phyloP scores from a whole-genome alignment of 2,113 vertebrate species.

The Pygoscelis adeliae region DNA sequence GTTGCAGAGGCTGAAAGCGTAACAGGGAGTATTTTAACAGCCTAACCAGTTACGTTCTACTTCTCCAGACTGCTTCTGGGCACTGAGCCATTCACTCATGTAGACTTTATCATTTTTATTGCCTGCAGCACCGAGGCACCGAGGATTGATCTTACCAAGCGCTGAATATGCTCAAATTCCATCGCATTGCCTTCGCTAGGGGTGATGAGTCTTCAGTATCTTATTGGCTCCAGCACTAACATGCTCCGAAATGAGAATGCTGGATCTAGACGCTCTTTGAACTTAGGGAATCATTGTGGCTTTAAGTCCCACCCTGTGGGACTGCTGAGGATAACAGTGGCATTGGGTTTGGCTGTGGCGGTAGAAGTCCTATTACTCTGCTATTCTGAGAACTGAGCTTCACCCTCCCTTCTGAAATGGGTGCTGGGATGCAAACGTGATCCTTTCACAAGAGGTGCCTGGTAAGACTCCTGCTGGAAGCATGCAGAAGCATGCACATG shows the following conservation, averaged over 20 bases:
- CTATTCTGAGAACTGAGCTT: neutral
- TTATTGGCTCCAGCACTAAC: neutral
- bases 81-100: neutral
- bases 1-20: neutral
- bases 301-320: neutral
- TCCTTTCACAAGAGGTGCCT: neutral
- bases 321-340: neutral
- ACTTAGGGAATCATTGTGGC: neutral
- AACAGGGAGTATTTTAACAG: neutral
- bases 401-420: neutral
- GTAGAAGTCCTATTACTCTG: neutral
- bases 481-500: accelerated
- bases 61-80: neutral
- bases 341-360: neutral
- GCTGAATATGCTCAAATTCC: neutral
- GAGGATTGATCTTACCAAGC: neutral
- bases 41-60: neutral
- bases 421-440: neutral
- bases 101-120: neutral
- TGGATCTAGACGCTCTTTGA: neutral
- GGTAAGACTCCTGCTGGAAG: neutral
- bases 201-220: neutral
- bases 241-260: neutral
- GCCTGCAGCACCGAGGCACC: accelerated
- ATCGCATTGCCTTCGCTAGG: neutral